These are phyloP conservation scores for Ramazzottius varieornatus DNA, from an alignment of 2,888 invertebrate genomes.

Conservation along the genomic window DNA sequence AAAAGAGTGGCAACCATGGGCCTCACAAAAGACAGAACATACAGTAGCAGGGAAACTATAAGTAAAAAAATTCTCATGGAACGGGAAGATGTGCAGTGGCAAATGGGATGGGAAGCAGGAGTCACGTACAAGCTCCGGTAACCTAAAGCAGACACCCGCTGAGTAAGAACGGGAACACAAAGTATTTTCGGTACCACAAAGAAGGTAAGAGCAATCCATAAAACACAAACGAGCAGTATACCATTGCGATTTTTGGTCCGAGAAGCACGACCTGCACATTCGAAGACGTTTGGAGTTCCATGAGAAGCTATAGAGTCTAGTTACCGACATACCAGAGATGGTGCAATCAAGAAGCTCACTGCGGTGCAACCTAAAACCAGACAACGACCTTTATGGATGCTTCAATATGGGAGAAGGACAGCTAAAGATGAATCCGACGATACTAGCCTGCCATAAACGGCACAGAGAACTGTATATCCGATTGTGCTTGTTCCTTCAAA, in stretches of 20 bases:
- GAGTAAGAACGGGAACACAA: no score
- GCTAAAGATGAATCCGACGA: not conserved
- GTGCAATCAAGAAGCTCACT: not conserved
- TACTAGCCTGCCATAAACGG: not conserved
- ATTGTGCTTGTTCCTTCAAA: not conserved
- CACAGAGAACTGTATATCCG: not conserved
- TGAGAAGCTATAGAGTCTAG: not conserved
- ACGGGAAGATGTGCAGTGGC: no score
- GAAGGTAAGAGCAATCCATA: not conserved
- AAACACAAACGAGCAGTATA: no score
- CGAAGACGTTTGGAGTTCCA: not conserved
- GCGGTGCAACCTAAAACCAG: not conserved
- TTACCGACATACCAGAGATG: not conserved
- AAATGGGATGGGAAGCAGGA: no score
- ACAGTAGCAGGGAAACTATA: not conserved
- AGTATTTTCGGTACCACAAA: no score
- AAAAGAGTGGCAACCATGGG: not conserved
- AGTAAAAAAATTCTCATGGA: no score
- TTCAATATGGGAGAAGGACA: not conserved
- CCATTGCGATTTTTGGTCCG: not conserved
- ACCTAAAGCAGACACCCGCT: no score
- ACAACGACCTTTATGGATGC: not conserved
- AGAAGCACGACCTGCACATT: not conserved
- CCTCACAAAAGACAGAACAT: not conserved
- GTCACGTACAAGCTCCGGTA: no score